phyloP scores from a whole-genome alignment of 1,140 invertebrate genomes.

The honey bee (Apis mellifera) region DNA sequence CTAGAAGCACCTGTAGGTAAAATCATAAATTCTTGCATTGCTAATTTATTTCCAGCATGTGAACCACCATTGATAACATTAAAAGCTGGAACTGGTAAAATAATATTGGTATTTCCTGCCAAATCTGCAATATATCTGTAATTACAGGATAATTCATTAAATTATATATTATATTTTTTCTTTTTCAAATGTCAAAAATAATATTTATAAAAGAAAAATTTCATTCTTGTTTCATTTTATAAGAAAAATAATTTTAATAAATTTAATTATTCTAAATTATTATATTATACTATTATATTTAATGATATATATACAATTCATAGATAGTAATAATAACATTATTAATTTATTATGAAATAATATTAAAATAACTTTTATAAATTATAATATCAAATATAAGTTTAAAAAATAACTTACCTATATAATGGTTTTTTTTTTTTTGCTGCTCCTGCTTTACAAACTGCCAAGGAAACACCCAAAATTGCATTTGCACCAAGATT shows the following conservation, averaged over 20 bases:
- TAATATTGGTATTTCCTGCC: slow-evolving; percentile 94
- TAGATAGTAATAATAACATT: background rate
- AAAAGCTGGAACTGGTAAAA: slow-evolving; percentile 98
- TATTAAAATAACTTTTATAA: background rate
- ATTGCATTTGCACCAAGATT: slow-evolving; percentile 99
- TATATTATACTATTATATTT: background rate
- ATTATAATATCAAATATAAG: background rate
- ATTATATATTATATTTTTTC: background rate
- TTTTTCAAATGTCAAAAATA: background rate
- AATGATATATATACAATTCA: background rate
- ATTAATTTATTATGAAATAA: background rate
- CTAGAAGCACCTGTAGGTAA: slow-evolving; percentile 90
- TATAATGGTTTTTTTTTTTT: slow-evolving; percentile 95
- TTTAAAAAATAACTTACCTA: slow-evolving; percentile 75
- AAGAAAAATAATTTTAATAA: background rate
- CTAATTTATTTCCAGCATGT: slow-evolving; percentile 99
- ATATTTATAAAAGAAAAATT: background rate
- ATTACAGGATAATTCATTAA: slow-evolving; percentile 32
- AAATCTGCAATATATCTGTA: slow-evolving; percentile 95
- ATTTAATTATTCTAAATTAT: background rate
- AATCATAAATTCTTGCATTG: slow-evolving; percentile 99
- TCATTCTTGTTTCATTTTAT: background rate
- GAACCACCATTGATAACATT: slow-evolving; percentile 99
- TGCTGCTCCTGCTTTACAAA: slow-evolving; percentile 97
- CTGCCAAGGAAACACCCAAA: slow-evolving; percentile 97